Percentiles rank a stretch among this genome's conserved stretches.
Conservation (phyloP, 2,888 invertebrate species). For the Tenthredo distinguenda region DNA sequence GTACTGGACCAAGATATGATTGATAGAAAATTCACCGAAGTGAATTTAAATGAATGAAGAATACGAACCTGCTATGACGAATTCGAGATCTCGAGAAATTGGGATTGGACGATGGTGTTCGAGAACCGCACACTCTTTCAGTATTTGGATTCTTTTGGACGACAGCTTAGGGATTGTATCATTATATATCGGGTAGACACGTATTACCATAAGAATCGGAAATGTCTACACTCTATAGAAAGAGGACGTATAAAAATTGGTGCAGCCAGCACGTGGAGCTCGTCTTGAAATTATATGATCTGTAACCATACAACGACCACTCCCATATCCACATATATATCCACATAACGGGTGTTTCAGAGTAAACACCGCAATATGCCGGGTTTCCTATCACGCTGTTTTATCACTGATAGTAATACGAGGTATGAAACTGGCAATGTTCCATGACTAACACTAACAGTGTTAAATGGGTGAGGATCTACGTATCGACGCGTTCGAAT, state of each 20-base stretch:
- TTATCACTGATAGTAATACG: background rate
- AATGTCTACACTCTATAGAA: background rate
- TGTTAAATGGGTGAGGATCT: background rate
- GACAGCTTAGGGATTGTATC: background rate
- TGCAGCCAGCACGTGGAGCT: background rate
- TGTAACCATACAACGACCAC: slow-evolving; percentile 6
- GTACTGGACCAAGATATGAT: too few relatives aligned
- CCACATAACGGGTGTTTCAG: background rate
- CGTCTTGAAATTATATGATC: background rate
- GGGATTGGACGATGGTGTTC: background rate
- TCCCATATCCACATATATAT: background rate
- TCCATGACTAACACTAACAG: background rate
- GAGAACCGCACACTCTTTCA: too few relatives aligned
- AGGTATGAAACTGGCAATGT: background rate
- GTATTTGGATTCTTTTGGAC: background rate
- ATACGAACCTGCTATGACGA: background rate
- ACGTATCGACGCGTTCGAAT: background rate
- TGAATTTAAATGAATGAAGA: background rate
- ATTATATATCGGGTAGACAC: background rate
- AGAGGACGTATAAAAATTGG: background rate
- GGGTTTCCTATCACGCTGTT: background rate
- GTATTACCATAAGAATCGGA: background rate
- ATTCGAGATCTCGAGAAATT: background rate
- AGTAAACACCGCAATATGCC: background rate
- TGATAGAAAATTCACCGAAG: background rate